A percentile compares a stretch with the other conserved stretches of the same genome.
Conservation (phyloP, 1,140 invertebrate species). For the Triops cancriformis region DNA sequence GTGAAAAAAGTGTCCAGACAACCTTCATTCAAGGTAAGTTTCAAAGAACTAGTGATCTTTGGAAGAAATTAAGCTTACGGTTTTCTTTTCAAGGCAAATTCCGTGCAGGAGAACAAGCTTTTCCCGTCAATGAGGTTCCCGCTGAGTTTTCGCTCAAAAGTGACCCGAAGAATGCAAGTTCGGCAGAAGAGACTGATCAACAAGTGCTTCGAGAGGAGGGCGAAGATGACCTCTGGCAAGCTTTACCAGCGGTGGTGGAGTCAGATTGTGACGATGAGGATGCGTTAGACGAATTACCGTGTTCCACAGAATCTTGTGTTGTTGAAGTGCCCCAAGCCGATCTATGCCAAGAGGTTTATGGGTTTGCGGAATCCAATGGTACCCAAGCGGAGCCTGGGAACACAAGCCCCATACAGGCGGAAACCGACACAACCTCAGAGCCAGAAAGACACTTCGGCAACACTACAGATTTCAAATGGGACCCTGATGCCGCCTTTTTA, state of each 20-base stretch:
- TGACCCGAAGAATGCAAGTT: neutral
- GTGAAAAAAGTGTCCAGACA: neutral
- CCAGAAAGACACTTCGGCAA: neutral
- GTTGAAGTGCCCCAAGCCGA: conserved; percentile 19
- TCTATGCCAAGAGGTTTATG: neutral
- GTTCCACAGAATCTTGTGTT: conserved; percentile 21
- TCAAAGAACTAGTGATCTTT: neutral
- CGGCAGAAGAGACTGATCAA: conserved; percentile 16
- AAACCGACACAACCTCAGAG: neutral
- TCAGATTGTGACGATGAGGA: conserved; percentile 20
- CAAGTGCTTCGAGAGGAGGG: neutral
- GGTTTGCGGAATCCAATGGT: neutral
- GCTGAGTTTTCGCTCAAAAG: neutral
- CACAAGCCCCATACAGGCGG: neutral
- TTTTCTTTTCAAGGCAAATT: too few relatives aligned
- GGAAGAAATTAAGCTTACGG: too few relatives aligned
- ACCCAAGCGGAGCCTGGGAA: neutral
- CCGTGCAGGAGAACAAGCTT: neutral
- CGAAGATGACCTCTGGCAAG: conserved; percentile 26
- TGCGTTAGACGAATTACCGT: conserved; percentile 16
- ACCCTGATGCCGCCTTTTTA: conserved; percentile 26
- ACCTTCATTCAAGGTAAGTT: neutral
- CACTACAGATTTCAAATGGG: conserved; percentile 13
- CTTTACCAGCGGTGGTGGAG: conserved; percentile 25
- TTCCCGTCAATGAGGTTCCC: neutral